Evolutionary conservation across 2,797 vertebrate genomes (phyloP), one percentile per base, ranked within the genome.

Genomic region (Falco columbarius): DNA sequence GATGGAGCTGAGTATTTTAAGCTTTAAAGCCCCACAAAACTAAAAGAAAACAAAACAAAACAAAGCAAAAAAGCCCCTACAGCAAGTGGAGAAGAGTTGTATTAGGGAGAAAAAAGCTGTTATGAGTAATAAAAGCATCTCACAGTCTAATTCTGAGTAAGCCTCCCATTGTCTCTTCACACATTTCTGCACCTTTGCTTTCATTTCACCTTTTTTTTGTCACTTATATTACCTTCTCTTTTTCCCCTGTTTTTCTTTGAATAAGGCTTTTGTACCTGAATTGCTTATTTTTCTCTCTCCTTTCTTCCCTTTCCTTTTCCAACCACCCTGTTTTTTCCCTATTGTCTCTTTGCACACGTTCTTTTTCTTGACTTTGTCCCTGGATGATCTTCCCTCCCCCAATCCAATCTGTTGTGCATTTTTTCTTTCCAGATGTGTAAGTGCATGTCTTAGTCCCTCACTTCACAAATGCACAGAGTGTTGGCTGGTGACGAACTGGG

Each of bases 1-100:
- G 44, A 75, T 70, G n/a, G 32, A 77, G 62, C 42, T 71, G 83
- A 77, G 54, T 59, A 61, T 90, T 96, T 96, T 76, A 63, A 96
- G 67, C 47, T 89, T 95, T 94, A 93, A 97, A 96, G 81, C 8
- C 38, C 32, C 26, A 63, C 14, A 58, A 71, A 90, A 83, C 8
- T 29, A 30, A 80, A 75, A 51, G 1, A 21, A 52, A 40, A 20
- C 20, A 59, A 24, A 27, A 30, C 40, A 42, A 42, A 15, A 42
- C 46, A 7, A 77, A 42, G 34, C 38, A 38, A 38, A 46, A 51
- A 76, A 12, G 12, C 10, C 34, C 27, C 49, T 83, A 59, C 44
- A 96, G 56, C 55, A 77, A 72, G 19, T 21, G 23, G 42, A 93
- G 88, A 75, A 94, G 59, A 84, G 40, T 58, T 79, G 17, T 84